Conservation (phyloP, 2,113 vertebrate species). For the Ammospiza caudacuta region DNA sequence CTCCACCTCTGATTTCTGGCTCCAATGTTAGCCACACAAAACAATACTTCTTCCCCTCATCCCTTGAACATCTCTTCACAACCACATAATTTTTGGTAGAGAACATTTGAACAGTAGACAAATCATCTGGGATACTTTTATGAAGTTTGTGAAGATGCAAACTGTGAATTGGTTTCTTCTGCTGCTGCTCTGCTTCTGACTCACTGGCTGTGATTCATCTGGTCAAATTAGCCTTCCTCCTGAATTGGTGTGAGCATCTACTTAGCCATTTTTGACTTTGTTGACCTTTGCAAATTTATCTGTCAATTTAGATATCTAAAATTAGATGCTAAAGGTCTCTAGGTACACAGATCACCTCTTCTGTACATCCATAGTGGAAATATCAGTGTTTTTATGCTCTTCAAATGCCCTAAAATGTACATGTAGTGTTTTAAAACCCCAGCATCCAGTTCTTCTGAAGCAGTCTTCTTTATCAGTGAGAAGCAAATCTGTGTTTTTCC, state of each 20-base stretch:
- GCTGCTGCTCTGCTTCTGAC: constrained; percentile 4
- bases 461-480: neutral
- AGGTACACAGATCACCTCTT: neutral
- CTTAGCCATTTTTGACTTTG: neutral
- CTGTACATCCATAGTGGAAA: neutral
- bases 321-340: neutral
- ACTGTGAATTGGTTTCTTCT: neutral
- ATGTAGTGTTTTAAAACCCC: neutral
- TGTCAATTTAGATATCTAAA: neutral
- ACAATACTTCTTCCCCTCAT: neutral
- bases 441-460: neutral
- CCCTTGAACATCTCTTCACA: neutral
- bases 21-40: neutral
- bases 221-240: neutral
- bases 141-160: neutral
- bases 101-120: neutral
- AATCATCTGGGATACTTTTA: neutral
- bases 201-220: neutral
- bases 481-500: neutral
- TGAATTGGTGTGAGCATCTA: neutral
- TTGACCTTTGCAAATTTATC: neutral
- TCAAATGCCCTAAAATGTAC: neutral
- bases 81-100: constrained; percentile 7
- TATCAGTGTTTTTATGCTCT: neutral
- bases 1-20: neutral